Base-by-base conservation (phyloP, 2,888 invertebrate genomes). In the Drosophila neotestacea region DNA sequence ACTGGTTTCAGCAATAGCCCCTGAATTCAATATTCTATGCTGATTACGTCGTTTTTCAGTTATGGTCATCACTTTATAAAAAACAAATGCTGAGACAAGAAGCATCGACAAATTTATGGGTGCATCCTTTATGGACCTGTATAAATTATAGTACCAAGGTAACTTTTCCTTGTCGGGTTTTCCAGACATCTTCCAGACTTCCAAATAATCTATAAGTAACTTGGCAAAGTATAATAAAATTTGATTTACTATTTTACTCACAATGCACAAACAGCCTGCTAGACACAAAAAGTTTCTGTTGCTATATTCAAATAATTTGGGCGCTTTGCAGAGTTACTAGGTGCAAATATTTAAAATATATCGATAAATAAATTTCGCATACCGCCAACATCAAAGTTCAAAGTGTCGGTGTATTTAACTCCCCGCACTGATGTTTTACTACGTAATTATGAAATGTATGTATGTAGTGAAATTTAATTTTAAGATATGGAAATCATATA, bases 51-150 rank as follows among this genome's bases (percentile, higher is more conserved):
- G 64, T 6, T 36, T 46, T 5, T 71, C 67, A 7, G 62, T 54
- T 7, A 76, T 51, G 11, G 30, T 51, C 6, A 67, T 55, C 10
- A 83, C 59, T 63, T 88, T 86, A 42, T 70, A 77, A 27, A 74
- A 83, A 4, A 84, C 67, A 9, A 83, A 41, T 1, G 75, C 67
- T 13, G 83, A 86, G 4, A 88, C 47, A 5, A 86, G 11, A n/a
- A 75, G 6, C 5, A 73, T 34, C 5, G 77, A 58, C 0, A 80
- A 7, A 44, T 77, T 74, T 7, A 58, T 39, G n/a, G 81, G 67
- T 1, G 59, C 54, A 39, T 84, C 44, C 34, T 46, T 77, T 2
- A 88, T 54, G 10, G 63, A 42, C 3, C 73, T 68, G 59, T 47
- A 70, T 9, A 82, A 13, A 28, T 32, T 60, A 6, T 54, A 62